Evolutionary conservation across 2,888 invertebrate species (phyloP).

Genomic region (Heliconius ethilla): DNA sequence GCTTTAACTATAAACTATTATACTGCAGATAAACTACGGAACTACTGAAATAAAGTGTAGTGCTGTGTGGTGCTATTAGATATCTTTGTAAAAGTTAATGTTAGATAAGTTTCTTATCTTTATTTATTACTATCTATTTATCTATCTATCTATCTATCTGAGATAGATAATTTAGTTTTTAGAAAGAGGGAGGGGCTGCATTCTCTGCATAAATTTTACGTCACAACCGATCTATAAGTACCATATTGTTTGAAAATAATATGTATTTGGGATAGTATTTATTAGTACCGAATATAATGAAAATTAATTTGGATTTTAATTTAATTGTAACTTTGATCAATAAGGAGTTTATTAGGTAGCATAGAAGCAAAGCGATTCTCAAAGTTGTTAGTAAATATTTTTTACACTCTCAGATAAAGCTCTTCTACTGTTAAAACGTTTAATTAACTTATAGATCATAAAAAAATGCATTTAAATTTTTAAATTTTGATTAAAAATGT

Average conservation of each 20-base stretch:
- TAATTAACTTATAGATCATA: conserved; percentile 4
- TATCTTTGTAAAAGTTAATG: conserved; percentile 30
- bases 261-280: neutral
- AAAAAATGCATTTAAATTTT: conserved; percentile 24
- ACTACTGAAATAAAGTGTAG: conserved; percentile 43
- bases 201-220: conserved; percentile 54
- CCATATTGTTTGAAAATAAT: neutral
- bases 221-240: conserved; percentile 37
- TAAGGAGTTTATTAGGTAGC: conserved; percentile 13
- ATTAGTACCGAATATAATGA: neutral
- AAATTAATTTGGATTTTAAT: neutral
- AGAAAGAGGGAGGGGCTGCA: conserved; percentile 59
- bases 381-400: conserved; percentile 2
- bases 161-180: conserved; percentile 35
- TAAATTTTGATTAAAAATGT: conserved; percentile 26
- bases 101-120: conserved; percentile 20
- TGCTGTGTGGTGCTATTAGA: conserved; percentile 40
- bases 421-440: conserved; percentile 10
- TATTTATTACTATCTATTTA: conserved; percentile 14
- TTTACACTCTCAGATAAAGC: conserved; percentile 23
- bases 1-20: conserved; percentile 41
- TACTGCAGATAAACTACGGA: conserved; percentile 43
- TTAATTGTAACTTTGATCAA: conserved; percentile 2
- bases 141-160: no score
- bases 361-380: conserved; percentile 31